Base-by-base conservation (phyloP, 2,113 vertebrate species). In the Heteronetta atricapilla region DNA sequence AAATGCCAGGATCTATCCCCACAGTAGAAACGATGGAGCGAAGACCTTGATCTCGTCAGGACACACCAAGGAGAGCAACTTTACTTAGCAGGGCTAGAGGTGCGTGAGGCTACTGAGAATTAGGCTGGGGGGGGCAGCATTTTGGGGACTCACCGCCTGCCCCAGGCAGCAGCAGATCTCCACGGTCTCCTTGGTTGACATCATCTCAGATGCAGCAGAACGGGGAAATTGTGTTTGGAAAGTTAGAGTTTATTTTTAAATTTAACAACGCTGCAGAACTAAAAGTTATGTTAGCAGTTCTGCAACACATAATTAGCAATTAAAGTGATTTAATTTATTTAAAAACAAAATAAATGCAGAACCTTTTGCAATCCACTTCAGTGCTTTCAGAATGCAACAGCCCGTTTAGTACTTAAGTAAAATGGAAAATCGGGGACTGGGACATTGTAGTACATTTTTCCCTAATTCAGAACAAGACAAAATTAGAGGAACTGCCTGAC, bases 401-500 rank as follows among this genome's bases (percentile, higher is more conserved):
- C 38, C 31, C 60, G 33, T 82, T 94, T 90, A 92, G 38, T 86
- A 66, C 53, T 95, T 94, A 10, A 62, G 66, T 73, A 77, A 95
- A 94, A 94, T 76, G 92, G 94, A 93, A 96, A 96, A 96, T 1
- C 56, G 50, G 77, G 92, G 90, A 78, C 77, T 66, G 87, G 73
- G 74, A 95, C 64, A 94, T 5, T 84, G 69, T 48, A 94, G 69
- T 28, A 82, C 92, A 92, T 95, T 93, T 86, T 81, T 72, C 62
- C 69, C 63, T 95, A 96, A 96, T 85, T 93, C 94, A 96, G 93
- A 95, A 83, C 93, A 96, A 95, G 93, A 90, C 83, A 90, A 95
- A 97, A 96, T 90, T 90, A 96, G 94, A 97, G 92, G 92, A 96
- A 97, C 93, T 96, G 93, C 88, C 92, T 59, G 0, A 88, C 73